Base-by-base conservation (phyloP, 2,888 invertebrate genomes). In the Phoenoteleia sp. region DNA sequence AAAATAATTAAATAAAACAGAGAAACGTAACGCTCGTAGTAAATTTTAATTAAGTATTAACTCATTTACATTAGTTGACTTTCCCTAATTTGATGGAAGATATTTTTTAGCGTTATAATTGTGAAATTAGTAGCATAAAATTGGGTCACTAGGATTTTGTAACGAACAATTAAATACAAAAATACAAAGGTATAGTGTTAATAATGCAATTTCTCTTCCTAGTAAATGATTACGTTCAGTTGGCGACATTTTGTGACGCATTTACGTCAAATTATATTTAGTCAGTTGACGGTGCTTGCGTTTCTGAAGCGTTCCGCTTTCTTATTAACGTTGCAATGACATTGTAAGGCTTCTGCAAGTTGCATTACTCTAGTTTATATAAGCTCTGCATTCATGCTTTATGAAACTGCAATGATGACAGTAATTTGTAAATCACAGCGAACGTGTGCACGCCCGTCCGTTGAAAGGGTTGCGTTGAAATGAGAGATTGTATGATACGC, bases 391-490 rank as follows among this genome's bases (percentile, higher is more conserved):
- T 42, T 60, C 74, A 52, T 58, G 49, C 58, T 74, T 72, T 67
- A 64, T 58, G 72, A 80, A 72, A 80, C 72, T 56, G 64, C 66
- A 47, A 49, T 47, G 80, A 80, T 74, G 81, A 74, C 81, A 74
- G 81, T 67, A 74, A 81, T 81, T 81, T 74, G 74, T 81, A 81
- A 81, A 81, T 67, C 60, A 81, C 52, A 17, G 33, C 29, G 15
- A 67, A 33, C 56, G 58, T 11, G 60, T 23, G 58, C 36, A 45
- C n/a, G 66, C 27, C 13, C 11, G 49, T 19, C 45, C 45, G 62
- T 9, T 75, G 75, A 81, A 81, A 81, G 75, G 69, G 60, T 60
- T 29, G 29, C 66, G 58, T 21, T 17, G 56, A 15, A 49, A 75
- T 69, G 58, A 81, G 49, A 74, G 74, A 75, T 75, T 52, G 74